A percentile compares a stretch with the other conserved stretches of the same genome.
Conservation (phyloP, 1,140 invertebrate species). For the Temnothorax curvispinosus region DNA sequence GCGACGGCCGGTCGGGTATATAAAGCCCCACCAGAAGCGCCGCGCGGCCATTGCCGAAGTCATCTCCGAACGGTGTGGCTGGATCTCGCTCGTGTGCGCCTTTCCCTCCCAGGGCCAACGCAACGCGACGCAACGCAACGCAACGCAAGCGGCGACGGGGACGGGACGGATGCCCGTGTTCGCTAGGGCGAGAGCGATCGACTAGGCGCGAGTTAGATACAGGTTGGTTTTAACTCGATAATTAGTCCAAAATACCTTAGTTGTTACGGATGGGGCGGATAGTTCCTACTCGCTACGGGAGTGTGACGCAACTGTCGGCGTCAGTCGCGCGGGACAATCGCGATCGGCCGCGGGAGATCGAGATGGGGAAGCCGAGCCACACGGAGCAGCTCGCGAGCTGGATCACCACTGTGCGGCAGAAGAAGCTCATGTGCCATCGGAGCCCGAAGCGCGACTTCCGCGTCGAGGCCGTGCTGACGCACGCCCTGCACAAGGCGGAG, state of each 20-base stretch:
- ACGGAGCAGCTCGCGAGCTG: constrained; percentile 82
- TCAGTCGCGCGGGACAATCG: background rate
- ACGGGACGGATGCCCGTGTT: too few species aligned
- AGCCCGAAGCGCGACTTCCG: constrained; percentile 82
- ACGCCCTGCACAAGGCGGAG: constrained; percentile 82
- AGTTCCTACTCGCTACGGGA: background rate
- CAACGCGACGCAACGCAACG: too few species aligned
- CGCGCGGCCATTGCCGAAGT: constrained; percentile 22
- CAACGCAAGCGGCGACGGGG: too few species aligned
- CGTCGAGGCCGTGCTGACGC: constrained; percentile 83
- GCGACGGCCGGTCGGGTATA: constrained; percentile 61
- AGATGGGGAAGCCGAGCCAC: constrained; percentile 71
- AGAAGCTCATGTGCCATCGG: constrained; percentile 81
- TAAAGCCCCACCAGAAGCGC: constrained; percentile 45
- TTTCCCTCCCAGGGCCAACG: background rate
- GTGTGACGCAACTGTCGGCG: background rate
- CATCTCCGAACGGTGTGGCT: constrained; percentile 46
- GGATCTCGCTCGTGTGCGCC: constrained; percentile 67
- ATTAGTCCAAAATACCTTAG: constrained; percentile 66
- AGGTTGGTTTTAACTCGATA: constrained; percentile 79
- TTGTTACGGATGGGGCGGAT: constrained; percentile 7
- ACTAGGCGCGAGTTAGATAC: constrained; percentile 78
- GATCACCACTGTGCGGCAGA: constrained; percentile 84
- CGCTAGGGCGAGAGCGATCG: constrained; percentile 4
- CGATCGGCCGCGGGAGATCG: constrained; percentile 55